A percentile compares a stretch with the other conserved stretches of the same genome.
Evolutionary conservation across 1,140 invertebrate genomes (phyloP).

Genomic region (Achroia grisella): DNA sequence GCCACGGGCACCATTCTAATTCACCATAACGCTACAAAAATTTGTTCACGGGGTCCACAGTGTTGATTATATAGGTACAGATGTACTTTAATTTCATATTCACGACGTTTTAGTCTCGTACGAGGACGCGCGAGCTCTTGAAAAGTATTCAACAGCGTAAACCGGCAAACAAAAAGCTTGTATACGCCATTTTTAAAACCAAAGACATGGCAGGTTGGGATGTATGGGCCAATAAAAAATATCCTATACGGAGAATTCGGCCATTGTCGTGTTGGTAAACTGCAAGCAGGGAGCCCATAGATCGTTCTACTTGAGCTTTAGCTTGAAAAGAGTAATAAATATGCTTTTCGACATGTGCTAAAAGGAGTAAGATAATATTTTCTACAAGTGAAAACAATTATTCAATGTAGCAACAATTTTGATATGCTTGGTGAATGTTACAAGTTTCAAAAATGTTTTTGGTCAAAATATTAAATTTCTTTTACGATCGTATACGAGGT

Average conservation of each 20-base stretch:
- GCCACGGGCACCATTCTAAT: constrained; percentile 72
- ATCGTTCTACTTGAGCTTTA: constrained; percentile 69
- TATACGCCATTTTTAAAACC: constrained; percentile 76
- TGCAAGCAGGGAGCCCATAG: constrained; percentile 64
- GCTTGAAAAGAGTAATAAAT: constrained; percentile 72
- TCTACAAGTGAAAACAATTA: constrained; percentile 29
- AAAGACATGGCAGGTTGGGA: constrained; percentile 73
- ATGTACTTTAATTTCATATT: constrained; percentile 74
- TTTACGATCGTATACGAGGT: too few species aligned
- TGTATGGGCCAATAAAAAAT: constrained; percentile 73
- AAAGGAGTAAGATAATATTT: constrained; percentile 63
- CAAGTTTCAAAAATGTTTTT: too few species aligned
- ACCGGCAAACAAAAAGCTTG: constrained; percentile 75
- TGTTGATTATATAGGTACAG: constrained; percentile 68
- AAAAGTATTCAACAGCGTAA: constrained; percentile 68
- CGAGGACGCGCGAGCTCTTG: constrained; percentile 52
- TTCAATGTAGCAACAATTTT: constrained; percentile 43
- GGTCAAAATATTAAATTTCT: too few species aligned
- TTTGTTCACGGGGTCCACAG: constrained; percentile 63
- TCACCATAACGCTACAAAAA: constrained; percentile 71
- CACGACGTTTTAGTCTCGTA: constrained; percentile 60
- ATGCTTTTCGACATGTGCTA: constrained; percentile 66
- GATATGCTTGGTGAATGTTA: too few species aligned
- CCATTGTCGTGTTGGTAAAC: constrained; percentile 74
- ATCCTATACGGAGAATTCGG: constrained; percentile 69